Evolutionary conservation across 1,140 invertebrate species (phyloP).

Genomic region (Pseudomyrmex gracilis): DNA sequence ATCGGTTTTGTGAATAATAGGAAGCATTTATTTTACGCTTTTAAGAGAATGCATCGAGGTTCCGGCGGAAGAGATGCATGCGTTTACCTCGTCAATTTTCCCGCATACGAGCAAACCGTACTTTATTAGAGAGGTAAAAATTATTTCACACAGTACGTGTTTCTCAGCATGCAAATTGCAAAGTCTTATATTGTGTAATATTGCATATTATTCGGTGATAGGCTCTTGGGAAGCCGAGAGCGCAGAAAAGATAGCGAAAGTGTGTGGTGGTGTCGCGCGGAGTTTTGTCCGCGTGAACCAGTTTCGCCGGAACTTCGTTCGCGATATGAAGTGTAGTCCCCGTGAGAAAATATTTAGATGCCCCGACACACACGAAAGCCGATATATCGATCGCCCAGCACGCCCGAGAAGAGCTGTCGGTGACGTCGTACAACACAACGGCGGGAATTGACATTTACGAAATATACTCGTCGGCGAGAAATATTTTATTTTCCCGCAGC

Average conservation of each 20-base stretch:
- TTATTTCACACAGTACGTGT: background rate
- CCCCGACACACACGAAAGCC: constrained; percentile 22
- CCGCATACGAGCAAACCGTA: background rate
- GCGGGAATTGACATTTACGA: constrained; percentile 12
- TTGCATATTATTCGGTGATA: background rate
- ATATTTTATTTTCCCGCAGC: background rate
- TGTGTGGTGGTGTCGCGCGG: background rate
- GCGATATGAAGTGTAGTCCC: constrained; percentile 54
- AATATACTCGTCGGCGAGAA: constrained; percentile 4
- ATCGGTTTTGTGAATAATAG: constrained; percentile 25
- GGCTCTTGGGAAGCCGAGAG: background rate
- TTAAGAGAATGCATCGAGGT: constrained; percentile 19
- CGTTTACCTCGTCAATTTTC: background rate
- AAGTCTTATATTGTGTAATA: background rate
- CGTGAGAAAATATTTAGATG: constrained; percentile 57
- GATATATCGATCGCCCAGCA: constrained; percentile 37
- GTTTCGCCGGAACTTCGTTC: constrained; percentile 43
- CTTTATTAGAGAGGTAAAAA: background rate
- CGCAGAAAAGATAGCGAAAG: constrained; percentile 25
- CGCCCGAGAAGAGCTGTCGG: constrained; percentile 2
- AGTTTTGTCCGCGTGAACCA: constrained; percentile 48
- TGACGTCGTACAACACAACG: constrained; percentile 2
- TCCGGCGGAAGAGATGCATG: constrained; percentile 4
- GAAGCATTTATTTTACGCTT: constrained; percentile 26
- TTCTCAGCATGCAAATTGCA: background rate